Evolutionary conservation across 2,113 vertebrate species (phyloP), one percentile per base, ranked within the genome.

Genomic region (Dendropsophus ebraccatus): DNA sequence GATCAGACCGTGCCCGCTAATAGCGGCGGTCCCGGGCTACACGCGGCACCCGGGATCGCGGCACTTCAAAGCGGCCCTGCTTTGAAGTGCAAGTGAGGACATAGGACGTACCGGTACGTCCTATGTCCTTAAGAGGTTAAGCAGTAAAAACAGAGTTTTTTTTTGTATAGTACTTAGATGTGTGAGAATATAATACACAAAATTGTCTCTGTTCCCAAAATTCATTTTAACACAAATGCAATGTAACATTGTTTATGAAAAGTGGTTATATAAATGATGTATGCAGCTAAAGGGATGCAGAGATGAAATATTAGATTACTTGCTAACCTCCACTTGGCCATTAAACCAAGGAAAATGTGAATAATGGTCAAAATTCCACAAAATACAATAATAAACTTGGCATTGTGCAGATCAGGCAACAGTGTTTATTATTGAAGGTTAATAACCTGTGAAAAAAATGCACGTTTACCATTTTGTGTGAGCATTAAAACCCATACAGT

Each of bases 311-410:
- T 74, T 45, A 41, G 32, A 41, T 41, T 73, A 74, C 41, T 74
- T n/a, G 1, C 23, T 47, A 25, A 49, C 70, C 19, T 45, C 37
- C 4, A 4, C 23, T 74, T 74, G 72, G 41, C 72, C 37, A 74
- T 74, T 47, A 49, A 74, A 47, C 13, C 21, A 47, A 49, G 10
- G 72, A 21, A 47, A 74, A 41, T n/a, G 25, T 74, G 37, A 47
- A 49, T 14, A 25, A 74, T 74, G n/a, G 41, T 25, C 21, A 74
- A 47, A 74, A 74, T n/a, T 74, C 35, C 67, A 32, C 14, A 70
- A 21, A 41, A 70, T 70, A 70, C 32, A 70, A 70, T 41, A 70
- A 70, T 70, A 70, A 70, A 70, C 67, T 41, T 70, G 67, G 72
- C 12, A 0, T 16, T 4, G 23, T 16, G 13, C 14, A 47, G 37